Evolutionary conservation across 2,797 vertebrate species (phyloP).

Genomic region (Acanthornis magna): DNA sequence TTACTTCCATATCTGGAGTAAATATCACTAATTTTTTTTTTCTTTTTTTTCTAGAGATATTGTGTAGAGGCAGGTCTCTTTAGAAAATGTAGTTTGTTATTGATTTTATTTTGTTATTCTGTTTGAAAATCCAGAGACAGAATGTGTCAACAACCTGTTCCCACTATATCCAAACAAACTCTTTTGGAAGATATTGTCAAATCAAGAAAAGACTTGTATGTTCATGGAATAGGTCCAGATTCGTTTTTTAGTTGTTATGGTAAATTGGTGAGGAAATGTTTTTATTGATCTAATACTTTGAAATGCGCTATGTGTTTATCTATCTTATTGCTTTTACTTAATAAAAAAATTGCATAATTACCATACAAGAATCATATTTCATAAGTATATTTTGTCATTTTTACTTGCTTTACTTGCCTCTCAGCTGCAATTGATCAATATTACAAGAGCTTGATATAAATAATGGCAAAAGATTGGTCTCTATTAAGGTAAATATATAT

Average conservation of each 20-base stretch:
- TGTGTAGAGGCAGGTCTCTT: background rate
- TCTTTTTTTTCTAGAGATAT: background rate
- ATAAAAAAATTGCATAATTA: background rate
- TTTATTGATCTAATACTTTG: background rate
- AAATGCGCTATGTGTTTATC: background rate
- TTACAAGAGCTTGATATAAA: background rate
- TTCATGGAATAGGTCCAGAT: background rate
- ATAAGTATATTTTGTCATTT: background rate
- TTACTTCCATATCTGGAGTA: background rate
- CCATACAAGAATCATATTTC: background rate
- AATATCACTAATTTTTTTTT: background rate
- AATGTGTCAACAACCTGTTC: background rate
- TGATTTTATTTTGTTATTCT: background rate
- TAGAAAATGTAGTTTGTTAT: background rate
- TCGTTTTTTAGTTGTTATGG: background rate
- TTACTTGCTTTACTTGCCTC: background rate
- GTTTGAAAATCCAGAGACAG: background rate
- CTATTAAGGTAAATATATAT: background rate
- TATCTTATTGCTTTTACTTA: background rate
- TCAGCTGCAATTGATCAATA: background rate
- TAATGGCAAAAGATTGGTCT: background rate
- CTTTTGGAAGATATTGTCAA: background rate
- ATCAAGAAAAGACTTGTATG: background rate
- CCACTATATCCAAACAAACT: background rate
- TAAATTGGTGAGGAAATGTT: background rate